Percentiles rank a stretch among this genome's conserved stretches.
phyloP scores from a whole-genome alignment of 2,797 vertebrate genomes.

The Rousettus madagascariensis region DNA sequence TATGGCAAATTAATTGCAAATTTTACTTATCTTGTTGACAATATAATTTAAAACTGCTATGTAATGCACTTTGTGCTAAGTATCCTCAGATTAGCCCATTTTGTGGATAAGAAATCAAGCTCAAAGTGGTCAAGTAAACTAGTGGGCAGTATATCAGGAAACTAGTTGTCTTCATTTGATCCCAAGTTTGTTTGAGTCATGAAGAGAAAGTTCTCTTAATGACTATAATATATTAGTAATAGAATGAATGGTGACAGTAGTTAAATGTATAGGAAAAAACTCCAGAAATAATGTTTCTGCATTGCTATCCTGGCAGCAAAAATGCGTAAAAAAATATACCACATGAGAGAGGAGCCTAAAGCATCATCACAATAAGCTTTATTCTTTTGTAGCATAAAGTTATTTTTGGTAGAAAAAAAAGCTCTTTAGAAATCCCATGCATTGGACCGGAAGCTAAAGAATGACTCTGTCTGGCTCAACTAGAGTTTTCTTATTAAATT shows the following conservation, averaged over 20 bases:
- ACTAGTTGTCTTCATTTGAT: background rate
- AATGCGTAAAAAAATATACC: background rate
- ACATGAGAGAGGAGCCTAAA: background rate
- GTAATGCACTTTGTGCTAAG: background rate
- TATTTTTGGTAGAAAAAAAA: background rate
- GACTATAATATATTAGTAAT: background rate
- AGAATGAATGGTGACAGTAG: background rate
- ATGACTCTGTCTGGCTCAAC: background rate
- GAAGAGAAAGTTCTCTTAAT: background rate
- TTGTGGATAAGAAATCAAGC: background rate
- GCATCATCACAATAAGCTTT: background rate
- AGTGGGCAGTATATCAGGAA: background rate
- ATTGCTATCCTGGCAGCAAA: background rate
- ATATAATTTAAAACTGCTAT: background rate
- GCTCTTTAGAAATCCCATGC: background rate
- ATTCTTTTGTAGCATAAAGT: background rate
- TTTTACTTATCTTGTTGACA: background rate
- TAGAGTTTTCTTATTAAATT: background rate
- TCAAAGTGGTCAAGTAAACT: background rate
- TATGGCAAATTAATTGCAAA: background rate
- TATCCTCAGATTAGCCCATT: background rate
- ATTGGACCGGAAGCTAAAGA: background rate
- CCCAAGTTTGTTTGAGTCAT: background rate
- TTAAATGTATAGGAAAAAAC: background rate
- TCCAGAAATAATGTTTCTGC: background rate